A percentile compares a stretch with the other conserved stretches of the same genome.
Conservation (phyloP, 2,113 vertebrate genomes). For the Neotragus moschatus region DNA sequence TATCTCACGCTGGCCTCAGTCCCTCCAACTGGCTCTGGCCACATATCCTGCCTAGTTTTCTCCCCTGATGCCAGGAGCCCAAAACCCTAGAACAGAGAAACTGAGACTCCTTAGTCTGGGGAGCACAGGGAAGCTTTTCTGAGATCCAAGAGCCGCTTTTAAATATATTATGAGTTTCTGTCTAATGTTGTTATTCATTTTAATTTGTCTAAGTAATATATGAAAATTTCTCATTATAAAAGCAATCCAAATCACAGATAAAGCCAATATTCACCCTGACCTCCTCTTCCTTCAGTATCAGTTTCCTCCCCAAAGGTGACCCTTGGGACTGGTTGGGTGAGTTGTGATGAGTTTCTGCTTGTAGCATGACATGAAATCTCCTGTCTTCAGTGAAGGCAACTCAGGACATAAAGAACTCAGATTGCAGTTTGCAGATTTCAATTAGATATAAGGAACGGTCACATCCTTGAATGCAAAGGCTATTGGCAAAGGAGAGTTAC, state of each 20-base stretch:
- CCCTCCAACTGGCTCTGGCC: not conserved
- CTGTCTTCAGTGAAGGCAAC: not conserved
- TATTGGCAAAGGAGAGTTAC: not conserved
- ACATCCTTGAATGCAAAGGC: not conserved
- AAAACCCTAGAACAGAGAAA: not conserved
- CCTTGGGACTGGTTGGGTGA: not conserved
- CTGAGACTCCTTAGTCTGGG: not conserved
- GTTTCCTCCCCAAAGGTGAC: not conserved
- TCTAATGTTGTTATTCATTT: conserved; percentile 27
- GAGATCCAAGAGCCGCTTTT: not conserved
- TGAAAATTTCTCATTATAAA: not conserved
- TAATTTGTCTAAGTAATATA: conserved; percentile 19
- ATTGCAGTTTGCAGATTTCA: not conserved
- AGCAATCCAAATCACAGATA: not conserved
- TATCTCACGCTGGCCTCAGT: not conserved
- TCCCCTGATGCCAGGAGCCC: not conserved
- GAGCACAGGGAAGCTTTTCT: not conserved
- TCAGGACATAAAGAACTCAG: not conserved
- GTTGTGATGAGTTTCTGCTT: not conserved
- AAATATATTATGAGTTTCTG: not conserved
- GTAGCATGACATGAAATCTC: not conserved
- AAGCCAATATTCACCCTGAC: not conserved
- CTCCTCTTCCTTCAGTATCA: not conserved
- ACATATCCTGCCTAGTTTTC: not conserved
- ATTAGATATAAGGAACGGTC: not conserved